phyloP scores from a whole-genome alignment of 2,797 vertebrate species.

The Falco naumanni region DNA sequence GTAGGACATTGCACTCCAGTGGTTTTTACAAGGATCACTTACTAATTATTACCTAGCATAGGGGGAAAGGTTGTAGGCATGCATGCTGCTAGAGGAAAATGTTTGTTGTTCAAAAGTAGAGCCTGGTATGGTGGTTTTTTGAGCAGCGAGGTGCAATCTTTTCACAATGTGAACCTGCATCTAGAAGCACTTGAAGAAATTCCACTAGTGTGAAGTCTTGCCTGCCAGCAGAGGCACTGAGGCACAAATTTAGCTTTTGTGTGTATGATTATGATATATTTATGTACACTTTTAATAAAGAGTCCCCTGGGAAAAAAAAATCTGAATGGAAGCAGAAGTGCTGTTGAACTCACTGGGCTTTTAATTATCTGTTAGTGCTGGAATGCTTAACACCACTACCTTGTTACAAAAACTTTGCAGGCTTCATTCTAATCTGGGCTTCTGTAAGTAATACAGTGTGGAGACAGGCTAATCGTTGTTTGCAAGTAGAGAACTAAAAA shows the following conservation, averaged over 20 bases:
- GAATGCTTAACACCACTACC: neutral
- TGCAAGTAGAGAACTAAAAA: neutral
- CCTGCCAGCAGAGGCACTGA: neutral
- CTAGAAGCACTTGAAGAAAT: neutral
- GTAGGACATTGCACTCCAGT: neutral
- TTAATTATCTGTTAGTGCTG: neutral
- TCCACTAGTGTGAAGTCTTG: neutral
- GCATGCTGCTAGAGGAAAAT: neutral
- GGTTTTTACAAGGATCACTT: no score
- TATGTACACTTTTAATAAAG: neutral
- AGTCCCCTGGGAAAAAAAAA: neutral
- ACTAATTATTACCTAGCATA: neutral
- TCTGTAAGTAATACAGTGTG: neutral
- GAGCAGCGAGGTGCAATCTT: neutral
- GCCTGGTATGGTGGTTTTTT: neutral
- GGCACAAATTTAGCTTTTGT: neutral
- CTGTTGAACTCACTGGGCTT: neutral
- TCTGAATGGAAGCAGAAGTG: neutral
- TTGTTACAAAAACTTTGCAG: neutral
- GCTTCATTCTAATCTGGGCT: neutral
- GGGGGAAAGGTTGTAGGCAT: neutral
- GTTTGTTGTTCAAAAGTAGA: neutral
- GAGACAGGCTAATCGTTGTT: constrained; percentile 22
- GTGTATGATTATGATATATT: neutral
- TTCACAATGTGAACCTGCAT: neutral